phyloP scores from a whole-genome alignment of 2,888 invertebrate genomes.

The Apamea crenata region DNA sequence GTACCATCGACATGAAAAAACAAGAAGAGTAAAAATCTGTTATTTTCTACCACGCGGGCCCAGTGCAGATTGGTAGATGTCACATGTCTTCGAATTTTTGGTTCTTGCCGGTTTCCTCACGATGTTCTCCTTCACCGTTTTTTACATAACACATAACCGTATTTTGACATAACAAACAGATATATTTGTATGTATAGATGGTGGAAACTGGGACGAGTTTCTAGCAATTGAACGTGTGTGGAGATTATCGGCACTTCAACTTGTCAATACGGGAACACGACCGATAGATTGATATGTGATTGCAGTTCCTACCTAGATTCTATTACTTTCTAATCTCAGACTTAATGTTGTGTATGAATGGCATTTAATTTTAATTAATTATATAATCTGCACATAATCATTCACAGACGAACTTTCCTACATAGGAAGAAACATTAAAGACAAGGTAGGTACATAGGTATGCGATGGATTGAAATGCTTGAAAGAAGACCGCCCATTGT shows the following conservation, averaged over 20 bases:
- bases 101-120: too few relatives aligned
- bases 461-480: background rate
- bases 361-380: constrained; percentile 39
- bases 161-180: background rate
- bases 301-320: constrained; percentile 41
- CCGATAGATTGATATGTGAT: constrained; percentile 59
- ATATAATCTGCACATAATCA: constrained; percentile 15
- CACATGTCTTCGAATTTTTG: too few relatives aligned
- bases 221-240: constrained; percentile 43
- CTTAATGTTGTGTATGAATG: constrained; percentile 28
- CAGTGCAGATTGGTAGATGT: too few relatives aligned
- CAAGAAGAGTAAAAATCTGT: too few relatives aligned
- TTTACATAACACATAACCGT: too few relatives aligned
- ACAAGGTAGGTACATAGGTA: background rate
- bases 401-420: constrained; percentile 11
- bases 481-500: background rate
- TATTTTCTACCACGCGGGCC: too few relatives aligned
- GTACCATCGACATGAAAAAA: too few relatives aligned
- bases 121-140: too few relatives aligned
- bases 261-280: constrained; percentile 54
- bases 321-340: constrained; percentile 53
- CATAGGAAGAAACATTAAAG: background rate
- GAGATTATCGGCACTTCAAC: constrained; percentile 51
- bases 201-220: constrained; percentile 49
- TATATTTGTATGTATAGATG: background rate